A percentile compares a stretch with the other conserved stretches of the same genome.
phyloP scores from a whole-genome alignment of 37 sponge, comb jelly and placozoan genomes.

The Geodia barretti region DNA sequence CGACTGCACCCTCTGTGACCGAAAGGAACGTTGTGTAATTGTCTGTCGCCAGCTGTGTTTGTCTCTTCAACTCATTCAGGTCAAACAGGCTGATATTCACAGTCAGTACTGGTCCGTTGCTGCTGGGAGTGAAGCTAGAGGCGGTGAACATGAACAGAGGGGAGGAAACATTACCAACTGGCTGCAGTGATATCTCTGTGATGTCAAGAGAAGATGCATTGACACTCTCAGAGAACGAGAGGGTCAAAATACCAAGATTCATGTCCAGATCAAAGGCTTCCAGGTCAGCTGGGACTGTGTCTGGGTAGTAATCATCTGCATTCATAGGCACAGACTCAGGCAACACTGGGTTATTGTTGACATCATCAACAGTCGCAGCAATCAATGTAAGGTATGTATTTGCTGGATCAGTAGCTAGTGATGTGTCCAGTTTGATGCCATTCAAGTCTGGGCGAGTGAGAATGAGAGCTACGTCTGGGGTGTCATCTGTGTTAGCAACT shows the following conservation, averaged over 20 bases:
- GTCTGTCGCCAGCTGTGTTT: constrained; percentile 37
- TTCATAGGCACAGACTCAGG: constrained; percentile 24
- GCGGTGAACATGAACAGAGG: constrained; percentile 21
- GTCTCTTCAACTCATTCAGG: constrained; percentile 74
- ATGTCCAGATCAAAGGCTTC: constrained; percentile 72
- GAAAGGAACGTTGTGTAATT: constrained; percentile 60
- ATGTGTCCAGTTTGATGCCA: constrained; percentile 58
- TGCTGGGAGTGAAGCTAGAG: constrained; percentile 43
- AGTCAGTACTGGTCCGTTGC: constrained; percentile 49
- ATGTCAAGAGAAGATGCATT: constrained; percentile 61
- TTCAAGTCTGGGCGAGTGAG: constrained; percentile 79
- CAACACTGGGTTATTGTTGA: constrained; percentile 55
- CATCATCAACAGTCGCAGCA: constrained; percentile 47
- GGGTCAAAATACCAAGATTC: constrained; percentile 43
- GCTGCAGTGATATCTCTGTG: constrained; percentile 56
- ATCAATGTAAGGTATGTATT: constrained; percentile 64
- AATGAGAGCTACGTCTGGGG: constrained; percentile 22
- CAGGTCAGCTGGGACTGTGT: constrained; percentile 58
- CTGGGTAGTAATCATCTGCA: constrained; percentile 34
- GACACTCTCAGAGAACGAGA: constrained; percentile 85
- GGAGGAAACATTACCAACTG: constrained; percentile 32
- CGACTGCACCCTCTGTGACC: constrained; percentile 39
- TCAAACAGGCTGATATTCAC: constrained; percentile 52
- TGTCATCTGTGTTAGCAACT: constrained; percentile 48
- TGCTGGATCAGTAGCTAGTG: constrained; percentile 42